Percentiles rank a stretch among this genome's conserved stretches.
Conservation (phyloP, 2,888 invertebrate species). For the Thera britannica region DNA sequence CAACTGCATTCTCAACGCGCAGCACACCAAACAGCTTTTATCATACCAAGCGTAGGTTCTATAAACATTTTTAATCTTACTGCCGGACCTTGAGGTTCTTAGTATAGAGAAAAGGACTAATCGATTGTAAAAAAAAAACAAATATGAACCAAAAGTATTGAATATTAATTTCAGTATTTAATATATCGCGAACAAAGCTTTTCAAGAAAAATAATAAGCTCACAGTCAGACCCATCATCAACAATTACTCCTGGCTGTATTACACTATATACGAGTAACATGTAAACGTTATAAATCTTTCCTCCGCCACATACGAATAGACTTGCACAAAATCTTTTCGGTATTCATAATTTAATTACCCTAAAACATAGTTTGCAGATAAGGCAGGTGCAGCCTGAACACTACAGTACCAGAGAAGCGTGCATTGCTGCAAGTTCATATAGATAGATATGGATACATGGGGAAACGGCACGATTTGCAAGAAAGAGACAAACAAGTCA, state of each 20-base stretch:
- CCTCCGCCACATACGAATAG: neutral
- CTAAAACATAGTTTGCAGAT: neutral
- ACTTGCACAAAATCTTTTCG: neutral
- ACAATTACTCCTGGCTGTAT: no score
- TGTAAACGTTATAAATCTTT: neutral
- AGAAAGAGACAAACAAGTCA: constrained; percentile 53
- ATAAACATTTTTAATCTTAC: constrained; percentile 15
- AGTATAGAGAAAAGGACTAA: neutral
- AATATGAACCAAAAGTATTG: no score
- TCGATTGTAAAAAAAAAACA: no score
- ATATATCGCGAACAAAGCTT: no score
- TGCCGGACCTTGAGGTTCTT: neutral
- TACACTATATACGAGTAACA: no score
- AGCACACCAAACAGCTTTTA: constrained; percentile 49
- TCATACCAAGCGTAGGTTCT: constrained; percentile 38
- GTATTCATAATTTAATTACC: neutral
- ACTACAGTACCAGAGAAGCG: constrained; percentile 4
- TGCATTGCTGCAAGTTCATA: constrained; percentile 3
- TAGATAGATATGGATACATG: constrained; percentile 17
- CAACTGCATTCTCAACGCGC: constrained; percentile 69
- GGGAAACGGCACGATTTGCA: constrained; percentile 19
- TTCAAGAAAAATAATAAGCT: no score
- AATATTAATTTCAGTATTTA: no score
- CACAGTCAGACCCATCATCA: no score
- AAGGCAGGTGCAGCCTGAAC: constrained; percentile 14